These are phyloP conservation scores for Drosophila recens DNA, from an alignment of 2,888 invertebrate species.

Conservation along the genomic window DNA sequence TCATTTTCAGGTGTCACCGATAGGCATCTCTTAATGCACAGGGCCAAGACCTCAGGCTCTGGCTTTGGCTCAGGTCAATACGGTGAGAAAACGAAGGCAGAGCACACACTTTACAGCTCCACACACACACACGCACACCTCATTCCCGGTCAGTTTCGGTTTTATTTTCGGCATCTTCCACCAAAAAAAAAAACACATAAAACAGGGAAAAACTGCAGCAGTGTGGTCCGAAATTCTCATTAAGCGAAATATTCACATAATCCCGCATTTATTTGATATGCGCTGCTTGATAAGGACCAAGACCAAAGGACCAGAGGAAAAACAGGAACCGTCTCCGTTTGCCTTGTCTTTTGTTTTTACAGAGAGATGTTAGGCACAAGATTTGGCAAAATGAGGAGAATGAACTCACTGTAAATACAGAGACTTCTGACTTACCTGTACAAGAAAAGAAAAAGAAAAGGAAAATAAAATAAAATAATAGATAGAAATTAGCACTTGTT, in stretches of 20 bases:
- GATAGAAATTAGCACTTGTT: slow-evolving; percentile 27
- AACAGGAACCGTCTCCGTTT: slow-evolving; percentile 29
- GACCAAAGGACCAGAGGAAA: slow-evolving; percentile 44
- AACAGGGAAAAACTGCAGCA: slow-evolving; percentile 44
- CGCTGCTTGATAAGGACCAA: slow-evolving; percentile 66
- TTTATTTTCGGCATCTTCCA: slow-evolving; percentile 52
- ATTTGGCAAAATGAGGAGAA: slow-evolving; percentile 43
- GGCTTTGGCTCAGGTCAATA: slow-evolving; percentile 36
- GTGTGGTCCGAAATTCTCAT: slow-evolving; percentile 81
- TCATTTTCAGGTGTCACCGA: slow-evolving; percentile 84
- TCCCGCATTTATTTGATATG: slow-evolving; percentile 82
- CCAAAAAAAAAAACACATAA: slow-evolving; percentile 8
- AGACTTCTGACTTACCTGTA: slow-evolving; percentile 3
- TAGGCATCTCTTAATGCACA: slow-evolving; percentile 84
- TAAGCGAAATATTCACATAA: slow-evolving; percentile 82
- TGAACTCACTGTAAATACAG: slow-evolving; percentile 20
- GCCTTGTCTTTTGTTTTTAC: slow-evolving; percentile 36
- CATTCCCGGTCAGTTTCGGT: slow-evolving; percentile 47
- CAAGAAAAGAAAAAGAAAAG: not conserved
- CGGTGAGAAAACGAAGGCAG: slow-evolving; percentile 56
- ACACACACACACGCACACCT: slow-evolving; percentile 17
- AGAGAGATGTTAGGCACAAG: slow-evolving; percentile 43
- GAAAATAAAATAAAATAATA: not conserved
- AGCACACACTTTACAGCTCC: slow-evolving; percentile 68
- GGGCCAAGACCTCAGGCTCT: slow-evolving; percentile 31